Percentiles rank a stretch among this genome's conserved stretches.
Evolutionary conservation across 2,113 vertebrate genomes (phyloP).

Genomic region (Gallinago undulata): DNA sequence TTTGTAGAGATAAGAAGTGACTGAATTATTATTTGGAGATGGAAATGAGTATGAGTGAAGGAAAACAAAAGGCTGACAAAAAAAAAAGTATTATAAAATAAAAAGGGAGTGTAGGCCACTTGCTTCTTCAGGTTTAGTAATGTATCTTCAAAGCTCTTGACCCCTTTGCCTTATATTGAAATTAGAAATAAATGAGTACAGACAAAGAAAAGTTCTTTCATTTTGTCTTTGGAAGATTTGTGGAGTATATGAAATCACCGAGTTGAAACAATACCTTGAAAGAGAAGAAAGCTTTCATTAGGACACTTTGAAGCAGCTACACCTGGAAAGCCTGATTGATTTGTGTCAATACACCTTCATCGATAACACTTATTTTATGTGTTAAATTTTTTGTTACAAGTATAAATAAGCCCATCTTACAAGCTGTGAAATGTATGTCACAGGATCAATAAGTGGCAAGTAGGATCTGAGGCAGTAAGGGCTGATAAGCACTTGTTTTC

Average conservation of each 20-base stretch:
- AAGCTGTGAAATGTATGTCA: not conserved
- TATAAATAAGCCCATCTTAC: not conserved
- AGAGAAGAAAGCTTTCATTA: not conserved
- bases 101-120: not conserved
- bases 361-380: not conserved
- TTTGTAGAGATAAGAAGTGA: not conserved
- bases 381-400: not conserved
- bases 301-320: not conserved
- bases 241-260: not conserved
- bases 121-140: not conserved
- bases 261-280: not conserved
- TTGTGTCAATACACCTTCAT: not conserved
- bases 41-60: not conserved
- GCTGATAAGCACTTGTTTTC: not conserved
- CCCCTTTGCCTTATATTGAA: not conserved
- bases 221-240: not conserved
- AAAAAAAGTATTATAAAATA: not conserved
- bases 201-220: not conserved
- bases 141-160: not conserved
- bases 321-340: not conserved
- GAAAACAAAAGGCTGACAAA: not conserved
- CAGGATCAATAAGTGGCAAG: not conserved
- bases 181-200: not conserved
- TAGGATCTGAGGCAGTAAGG: not conserved
- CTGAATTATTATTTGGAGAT: not conserved